Evolutionary conservation across 1,140 invertebrate species (phyloP), one percentile per base, ranked within the genome.

Genomic region (Pararge aegeria): DNA sequence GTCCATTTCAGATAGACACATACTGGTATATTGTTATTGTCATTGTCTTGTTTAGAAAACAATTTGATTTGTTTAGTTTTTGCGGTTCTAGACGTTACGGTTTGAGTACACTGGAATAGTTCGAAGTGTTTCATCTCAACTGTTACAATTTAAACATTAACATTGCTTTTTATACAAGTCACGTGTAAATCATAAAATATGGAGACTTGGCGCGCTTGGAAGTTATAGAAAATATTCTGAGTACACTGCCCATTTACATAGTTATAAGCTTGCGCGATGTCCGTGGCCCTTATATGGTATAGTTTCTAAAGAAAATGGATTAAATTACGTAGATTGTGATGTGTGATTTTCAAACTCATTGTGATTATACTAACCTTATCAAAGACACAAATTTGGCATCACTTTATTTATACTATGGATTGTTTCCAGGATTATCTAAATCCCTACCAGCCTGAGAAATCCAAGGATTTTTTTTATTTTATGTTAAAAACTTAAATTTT

Each of bases 111-210:
- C 62, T 57, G 50, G 55, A 69, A 67, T 55, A 59, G 64, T 65
- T 64, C 44, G 54, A 46, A 63, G 55, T 54, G 44, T 64, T 64
- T 54, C 40, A 56, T 42, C 50, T 9, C 57, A 61, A 75, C 71
- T 79, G 64, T 55, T 67, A 46, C 54, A 50, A 55, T 67, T 54
- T 49, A 42, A 66, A 46, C 19, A 18, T 57, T 70, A 67, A 62
- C 50, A 46, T 54, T 53, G 55, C 60, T 62, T 74, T 73, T 70
- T 69, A 73, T 78, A 71, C 54, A 63, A 38, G 65, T 70, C 59
- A 68, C 70, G 68, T 73, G 75, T 71, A 70, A 70, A 77, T 60
- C 70, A 73, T 75, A 72, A 59, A 69, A 56, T 44, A 13, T 34
- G 12, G 21, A 16, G 24, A 21, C 21, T 51, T 29, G 29, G 27